Conservation (phyloP, 2,797 vertebrate species). For the Microctenopoma lineatum region DNA sequence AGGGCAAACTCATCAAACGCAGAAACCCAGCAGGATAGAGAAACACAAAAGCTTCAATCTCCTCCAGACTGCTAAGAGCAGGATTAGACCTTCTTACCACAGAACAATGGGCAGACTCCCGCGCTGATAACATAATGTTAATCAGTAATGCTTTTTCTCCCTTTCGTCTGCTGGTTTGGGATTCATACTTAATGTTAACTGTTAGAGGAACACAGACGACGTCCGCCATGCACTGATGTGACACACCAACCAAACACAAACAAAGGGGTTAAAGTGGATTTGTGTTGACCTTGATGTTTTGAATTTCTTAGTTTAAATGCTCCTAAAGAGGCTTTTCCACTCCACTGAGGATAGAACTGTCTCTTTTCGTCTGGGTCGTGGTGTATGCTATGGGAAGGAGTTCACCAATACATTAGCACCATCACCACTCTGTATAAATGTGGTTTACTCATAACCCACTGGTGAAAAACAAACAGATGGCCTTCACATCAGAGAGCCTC, state of each 20-base stretch:
- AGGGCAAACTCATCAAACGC: slow-evolving; percentile 66
- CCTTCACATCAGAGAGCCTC: not conserved
- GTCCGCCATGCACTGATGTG: slow-evolving; percentile 11
- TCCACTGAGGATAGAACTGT: not conserved
- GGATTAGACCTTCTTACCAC: slow-evolving; percentile 64
- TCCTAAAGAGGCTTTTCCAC: not conserved
- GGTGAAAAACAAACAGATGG: slow-evolving; percentile 22
- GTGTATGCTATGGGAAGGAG: not conserved
- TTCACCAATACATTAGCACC: not conserved
- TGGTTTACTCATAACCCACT: not conserved
- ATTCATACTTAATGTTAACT: slow-evolving; percentile 31
- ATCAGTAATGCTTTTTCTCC: slow-evolving; percentile 53
- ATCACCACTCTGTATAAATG: not conserved
- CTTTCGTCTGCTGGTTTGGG: slow-evolving; percentile 24
- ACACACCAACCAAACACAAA: slow-evolving; percentile 11
- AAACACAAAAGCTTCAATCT: slow-evolving; percentile 52
- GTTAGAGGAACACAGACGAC: slow-evolving; percentile 20
- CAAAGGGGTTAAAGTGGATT: not conserved
- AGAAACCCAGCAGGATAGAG: slow-evolving; percentile 48
- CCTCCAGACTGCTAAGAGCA: slow-evolving; percentile 58
- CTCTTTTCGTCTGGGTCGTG: not conserved
- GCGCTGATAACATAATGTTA: slow-evolving; percentile 62
- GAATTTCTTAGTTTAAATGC: not conserved
- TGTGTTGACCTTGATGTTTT: slow-evolving; percentile 6
- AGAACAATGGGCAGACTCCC: slow-evolving; percentile 58